A percentile compares a stretch with the other conserved stretches of the same genome.
Conservation (phyloP, 2,797 vertebrate genomes). For the Geotrypetes seraphini region DNA sequence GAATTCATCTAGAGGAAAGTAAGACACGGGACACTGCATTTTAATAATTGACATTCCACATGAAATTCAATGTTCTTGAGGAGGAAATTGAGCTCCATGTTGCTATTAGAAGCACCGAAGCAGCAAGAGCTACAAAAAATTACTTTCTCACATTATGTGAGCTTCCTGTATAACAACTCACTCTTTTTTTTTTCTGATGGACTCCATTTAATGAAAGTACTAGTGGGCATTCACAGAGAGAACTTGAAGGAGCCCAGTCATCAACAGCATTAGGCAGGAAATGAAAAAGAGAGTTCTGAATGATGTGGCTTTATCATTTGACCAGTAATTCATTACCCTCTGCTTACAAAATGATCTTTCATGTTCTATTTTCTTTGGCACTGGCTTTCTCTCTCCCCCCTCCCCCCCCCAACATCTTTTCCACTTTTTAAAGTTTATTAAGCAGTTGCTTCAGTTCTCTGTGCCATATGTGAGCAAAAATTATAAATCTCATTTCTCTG, state of each 20-base stretch:
- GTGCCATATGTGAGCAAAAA: conserved; percentile 23
- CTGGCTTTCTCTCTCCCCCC: not conserved
- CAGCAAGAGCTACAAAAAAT: conserved; percentile 67
- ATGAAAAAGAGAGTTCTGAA: conserved; percentile 62
- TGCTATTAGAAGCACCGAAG: conserved; percentile 80
- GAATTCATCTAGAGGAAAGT: conserved; percentile 68
- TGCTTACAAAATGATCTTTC: conserved; percentile 25
- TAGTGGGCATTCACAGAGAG: conserved; percentile 13
- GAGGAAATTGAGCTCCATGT: conserved; percentile 68
- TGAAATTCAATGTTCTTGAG: conserved; percentile 69
- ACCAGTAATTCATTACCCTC: conserved; percentile 7
- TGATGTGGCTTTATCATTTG: conserved; percentile 11
- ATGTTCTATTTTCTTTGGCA: conserved; percentile 24
- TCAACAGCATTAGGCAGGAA: conserved; percentile 54
- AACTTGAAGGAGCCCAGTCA: conserved; percentile 26
- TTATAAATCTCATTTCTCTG: conserved; percentile 35
- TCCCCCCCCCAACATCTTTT: too few relatives aligned
- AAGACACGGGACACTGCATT: conserved; percentile 67
- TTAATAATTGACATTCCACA: conserved; percentile 73
- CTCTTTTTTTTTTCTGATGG: conserved; percentile 62
- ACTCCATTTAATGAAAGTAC: conserved; percentile 70
- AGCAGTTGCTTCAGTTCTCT: conserved; percentile 19
- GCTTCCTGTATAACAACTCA: conserved; percentile 84
- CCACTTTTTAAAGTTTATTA: conserved; percentile 20
- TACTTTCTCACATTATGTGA: conserved; percentile 64